Percentiles rank a stretch among this genome's conserved stretches.
These are phyloP conservation scores for Ploceus nigricollis DNA, from an alignment of 2,113 vertebrate genomes.

Conservation along the genomic window DNA sequence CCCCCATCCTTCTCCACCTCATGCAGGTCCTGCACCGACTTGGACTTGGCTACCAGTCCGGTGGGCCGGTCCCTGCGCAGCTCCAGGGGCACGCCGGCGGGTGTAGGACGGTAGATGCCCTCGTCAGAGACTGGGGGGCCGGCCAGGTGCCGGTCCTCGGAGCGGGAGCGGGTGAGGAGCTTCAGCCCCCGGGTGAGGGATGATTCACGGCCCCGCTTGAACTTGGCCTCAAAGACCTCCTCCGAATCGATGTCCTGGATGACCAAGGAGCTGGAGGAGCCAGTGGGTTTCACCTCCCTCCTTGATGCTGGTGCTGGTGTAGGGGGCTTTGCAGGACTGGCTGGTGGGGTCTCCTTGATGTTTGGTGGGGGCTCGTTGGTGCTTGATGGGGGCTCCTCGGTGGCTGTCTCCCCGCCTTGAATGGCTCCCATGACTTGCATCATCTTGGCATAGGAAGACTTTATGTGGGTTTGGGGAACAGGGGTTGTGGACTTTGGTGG, in stretches of 20 bases:
- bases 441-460: conserved; percentile 86
- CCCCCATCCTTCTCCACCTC: conserved; percentile 86
- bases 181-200: conserved; percentile 87
- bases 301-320: background rate
- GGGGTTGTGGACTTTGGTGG: background rate
- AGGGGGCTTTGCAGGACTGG: background rate
- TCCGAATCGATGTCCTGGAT: conserved; percentile 89
- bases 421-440: conserved; percentile 82
- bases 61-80: conserved; percentile 70
- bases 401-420: background rate
- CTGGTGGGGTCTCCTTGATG: background rate
- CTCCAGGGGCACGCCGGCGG: conserved; percentile 86
- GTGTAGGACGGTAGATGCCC: conserved; percentile 90
- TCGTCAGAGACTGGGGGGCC: conserved; percentile 70
- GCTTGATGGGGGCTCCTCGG: background rate
- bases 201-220: conserved; percentile 88
- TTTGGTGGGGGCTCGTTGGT: background rate
- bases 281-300: background rate
- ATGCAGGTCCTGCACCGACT: conserved; percentile 90
- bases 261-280: conserved; percentile 37
- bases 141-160: conserved; percentile 80
- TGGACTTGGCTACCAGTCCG: conserved; percentile 83
- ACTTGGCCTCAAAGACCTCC: conserved; percentile 94
- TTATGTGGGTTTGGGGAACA: background rate
- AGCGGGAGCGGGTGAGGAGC: conserved; percentile 84